These are phyloP conservation scores for Hirudinaria manillensis DNA, from an alignment of 2,888 invertebrate species.

Conservation along the genomic window DNA sequence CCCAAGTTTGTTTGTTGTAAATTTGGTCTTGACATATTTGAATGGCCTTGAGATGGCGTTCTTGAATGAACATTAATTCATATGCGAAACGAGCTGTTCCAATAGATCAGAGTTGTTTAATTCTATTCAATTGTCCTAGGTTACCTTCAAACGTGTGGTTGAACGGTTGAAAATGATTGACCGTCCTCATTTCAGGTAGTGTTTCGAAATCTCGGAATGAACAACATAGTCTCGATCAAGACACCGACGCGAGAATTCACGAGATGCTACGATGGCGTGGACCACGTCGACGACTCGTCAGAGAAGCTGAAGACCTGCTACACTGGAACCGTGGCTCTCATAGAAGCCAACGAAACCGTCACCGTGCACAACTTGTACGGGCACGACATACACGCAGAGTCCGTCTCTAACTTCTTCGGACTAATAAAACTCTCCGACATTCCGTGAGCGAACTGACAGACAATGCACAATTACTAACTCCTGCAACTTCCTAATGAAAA, in stretches of 20 bases:
- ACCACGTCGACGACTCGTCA: neutral
- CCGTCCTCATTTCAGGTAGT: neutral
- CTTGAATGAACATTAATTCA: too few relatives aligned
- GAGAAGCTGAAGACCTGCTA: slow-evolving; percentile 12
- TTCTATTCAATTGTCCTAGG: too few relatives aligned
- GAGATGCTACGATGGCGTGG: slow-evolving; percentile 2
- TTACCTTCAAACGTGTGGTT: too few relatives aligned
- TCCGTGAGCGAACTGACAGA: neutral
- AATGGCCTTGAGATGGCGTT: too few relatives aligned
- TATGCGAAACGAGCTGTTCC: too few relatives aligned
- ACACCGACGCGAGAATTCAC: neutral
- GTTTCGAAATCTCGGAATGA: slow-evolving; percentile 1
- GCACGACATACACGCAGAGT: neutral
- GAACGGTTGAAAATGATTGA: too few relatives aligned
- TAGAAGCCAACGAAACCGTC: slow-evolving; percentile 4
- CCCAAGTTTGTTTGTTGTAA: neutral
- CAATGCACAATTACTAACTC: neutral
- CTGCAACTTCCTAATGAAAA: neutral
- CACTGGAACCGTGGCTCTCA: neutral
- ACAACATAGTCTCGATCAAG: slow-evolving; percentile 17
- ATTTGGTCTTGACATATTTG: too few relatives aligned
- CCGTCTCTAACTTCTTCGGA: slow-evolving; percentile 14
- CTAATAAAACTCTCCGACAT: slow-evolving; percentile 12
- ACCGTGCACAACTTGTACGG: slow-evolving; percentile 16
- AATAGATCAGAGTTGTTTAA: too few relatives aligned